Base-by-base conservation (phyloP, 2,888 invertebrate species). In the Cantharis flavilabris region DNA sequence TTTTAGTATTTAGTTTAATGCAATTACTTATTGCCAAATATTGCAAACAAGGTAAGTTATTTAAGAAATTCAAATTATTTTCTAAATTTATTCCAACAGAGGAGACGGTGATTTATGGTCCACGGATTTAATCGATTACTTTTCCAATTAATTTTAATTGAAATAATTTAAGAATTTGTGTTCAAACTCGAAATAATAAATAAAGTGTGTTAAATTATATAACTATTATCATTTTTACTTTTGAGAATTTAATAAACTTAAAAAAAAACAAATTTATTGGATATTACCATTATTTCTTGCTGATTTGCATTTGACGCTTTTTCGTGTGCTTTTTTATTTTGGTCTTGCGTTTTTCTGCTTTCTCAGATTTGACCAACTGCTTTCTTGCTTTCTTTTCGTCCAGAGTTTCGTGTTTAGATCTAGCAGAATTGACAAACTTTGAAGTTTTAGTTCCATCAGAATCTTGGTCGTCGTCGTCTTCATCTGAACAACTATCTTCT, bases 301-400 rank as follows among this genome's bases (percentile, higher is more conserved):
- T 49, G n/a, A 49, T 49, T 9, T 49, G 49, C 49, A 49, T 49
- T 49, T 49, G 49, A n/a, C 65, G 65, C 85, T 98, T 98, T 86
- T 99, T 99, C 0, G 98, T 88, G 87, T 98, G 96, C 87, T 99
- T 99, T 84, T 97, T 97, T 0, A 95, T 91, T 90, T 99, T 99
- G 0, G 90, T 90, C 90, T 96, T 96, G 70, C 98, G 91, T 85
- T 94, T 96, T 82, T 98, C 97, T 0, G 97, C 95, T 85, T 97
- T 93, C 72, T 94, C 94, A 72, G 96, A 95, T 88, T 97, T 98
- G 0, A 98, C 90, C 0, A 94, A 94, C 84, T 97, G 95, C 85
- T 99, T 99, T 30, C 98, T 91, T 5, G 93, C 92, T 84, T 94
- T 94, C 87, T 94, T 94, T 83, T 95, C 95, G 78, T 95, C 94